These are phyloP conservation scores for Tiaroga cobitis DNA, from an alignment of 2,797 vertebrate species.

Conservation along the genomic window DNA sequence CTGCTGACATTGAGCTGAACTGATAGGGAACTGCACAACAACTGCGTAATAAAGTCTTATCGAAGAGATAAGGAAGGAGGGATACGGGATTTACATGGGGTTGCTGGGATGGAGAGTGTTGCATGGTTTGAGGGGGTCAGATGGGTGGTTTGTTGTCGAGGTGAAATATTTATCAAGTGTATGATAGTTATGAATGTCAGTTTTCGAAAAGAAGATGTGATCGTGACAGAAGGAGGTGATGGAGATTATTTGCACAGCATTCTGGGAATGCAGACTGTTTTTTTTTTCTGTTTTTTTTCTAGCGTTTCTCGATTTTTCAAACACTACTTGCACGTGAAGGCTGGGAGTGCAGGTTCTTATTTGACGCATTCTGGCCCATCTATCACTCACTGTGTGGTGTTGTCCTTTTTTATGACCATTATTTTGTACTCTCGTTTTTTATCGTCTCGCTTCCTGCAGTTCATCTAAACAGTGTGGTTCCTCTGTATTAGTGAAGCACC, in stretches of 20 bases:
- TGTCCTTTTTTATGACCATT: conserved; percentile 75
- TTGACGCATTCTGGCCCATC: conserved; percentile 71
- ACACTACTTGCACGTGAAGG: conserved; percentile 81
- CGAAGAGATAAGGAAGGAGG: conserved; percentile 1
- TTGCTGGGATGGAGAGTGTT: background rate
- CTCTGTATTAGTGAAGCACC: conserved; percentile 72
- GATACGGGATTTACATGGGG: background rate
- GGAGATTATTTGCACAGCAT: conserved; percentile 82
- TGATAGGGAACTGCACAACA: background rate
- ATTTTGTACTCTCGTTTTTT: conserved; percentile 78
- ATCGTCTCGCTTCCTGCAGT: conserved; percentile 78
- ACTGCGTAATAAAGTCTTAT: conserved; percentile 19
- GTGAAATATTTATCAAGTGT: background rate
- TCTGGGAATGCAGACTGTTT: conserved; percentile 79
- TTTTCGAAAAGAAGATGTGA: background rate
- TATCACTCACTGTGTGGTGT: conserved; percentile 86
- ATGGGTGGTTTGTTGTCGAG: background rate
- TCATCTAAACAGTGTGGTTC: conserved; percentile 84
- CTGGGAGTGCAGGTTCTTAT: conserved; percentile 80
- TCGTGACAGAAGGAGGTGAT: conserved; percentile 15
- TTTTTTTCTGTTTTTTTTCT: conserved; percentile 56
- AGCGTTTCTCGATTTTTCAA: conserved; percentile 73
- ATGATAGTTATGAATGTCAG: background rate
- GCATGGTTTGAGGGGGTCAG: background rate
- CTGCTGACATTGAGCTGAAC: background rate